These are phyloP conservation scores for Nasua narica DNA, from an alignment of 2,797 vertebrate species.

Conservation along the genomic window DNA sequence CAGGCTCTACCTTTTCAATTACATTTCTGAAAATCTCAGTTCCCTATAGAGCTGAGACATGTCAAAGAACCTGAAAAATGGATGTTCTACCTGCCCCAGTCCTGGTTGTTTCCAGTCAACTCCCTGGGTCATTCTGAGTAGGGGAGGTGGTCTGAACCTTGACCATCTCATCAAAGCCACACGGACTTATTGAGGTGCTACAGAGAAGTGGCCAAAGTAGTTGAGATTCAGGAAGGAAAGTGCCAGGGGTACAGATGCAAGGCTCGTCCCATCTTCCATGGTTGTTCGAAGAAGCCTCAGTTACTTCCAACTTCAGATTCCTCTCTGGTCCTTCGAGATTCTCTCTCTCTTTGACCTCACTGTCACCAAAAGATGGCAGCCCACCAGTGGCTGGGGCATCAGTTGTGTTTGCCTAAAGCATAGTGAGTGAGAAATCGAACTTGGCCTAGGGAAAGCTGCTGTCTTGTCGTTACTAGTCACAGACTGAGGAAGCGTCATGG, in stretches of 20 bases:
- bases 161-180: not conserved
- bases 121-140: not conserved
- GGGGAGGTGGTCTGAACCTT: not conserved
- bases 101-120: not conserved
- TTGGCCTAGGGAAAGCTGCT: not conserved
- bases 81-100: not conserved
- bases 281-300: not conserved
- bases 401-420: not conserved
- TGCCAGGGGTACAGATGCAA: not conserved
- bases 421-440: not conserved
- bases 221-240: not conserved
- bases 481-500: not conserved
- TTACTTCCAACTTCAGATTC: not conserved
- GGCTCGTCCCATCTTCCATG: not conserved
- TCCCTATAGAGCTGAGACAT: not conserved
- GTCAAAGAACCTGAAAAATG: not conserved
- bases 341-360: not conserved
- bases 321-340: not conserved
- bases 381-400: accelerated
- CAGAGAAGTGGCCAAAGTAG: not conserved
- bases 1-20: not conserved
- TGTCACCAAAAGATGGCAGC: not conserved
- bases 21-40: not conserved
- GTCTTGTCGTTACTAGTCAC: no score
- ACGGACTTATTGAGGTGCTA: not conserved